Evolutionary conservation across 2,888 invertebrate genomes (phyloP).

Genomic region (Cataglyphis altisquamis): DNA sequence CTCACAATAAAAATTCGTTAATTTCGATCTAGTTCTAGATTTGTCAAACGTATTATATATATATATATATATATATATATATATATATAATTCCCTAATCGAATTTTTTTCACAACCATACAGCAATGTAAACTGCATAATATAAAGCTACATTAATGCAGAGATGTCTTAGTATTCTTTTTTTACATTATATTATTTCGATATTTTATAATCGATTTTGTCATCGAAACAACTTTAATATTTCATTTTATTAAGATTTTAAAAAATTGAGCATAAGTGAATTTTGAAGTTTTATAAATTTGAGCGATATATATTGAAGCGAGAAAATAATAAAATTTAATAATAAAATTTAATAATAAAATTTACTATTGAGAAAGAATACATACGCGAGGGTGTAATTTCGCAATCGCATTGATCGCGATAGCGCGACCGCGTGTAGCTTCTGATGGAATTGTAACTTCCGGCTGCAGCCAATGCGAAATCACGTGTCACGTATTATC

Average conservation of each 20-base stretch:
- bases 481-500: constrained; percentile 76
- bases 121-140: constrained; percentile 2
- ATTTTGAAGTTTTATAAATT: constrained; percentile 41
- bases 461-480: constrained; percentile 66
- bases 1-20: too few species aligned
- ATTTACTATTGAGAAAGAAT: constrained; percentile 7
- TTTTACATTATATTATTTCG: neutral
- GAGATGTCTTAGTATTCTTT: neutral
- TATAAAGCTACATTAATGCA: neutral
- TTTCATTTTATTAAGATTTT: neutral
- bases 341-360: neutral
- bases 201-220: neutral
- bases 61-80: too few species aligned
- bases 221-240: neutral
- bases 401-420: constrained; percentile 64
- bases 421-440: constrained; percentile 70
- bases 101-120: neutral
- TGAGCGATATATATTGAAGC: neutral
- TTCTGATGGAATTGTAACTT: constrained; percentile 72
- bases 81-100: neutral
- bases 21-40: too few species aligned
- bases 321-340: constrained; percentile 13
- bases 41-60: too few species aligned
- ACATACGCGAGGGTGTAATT: constrained; percentile 32
- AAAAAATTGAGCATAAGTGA: neutral